Conservation (phyloP, 2,113 vertebrate species). For the Ranitomeya imitator region DNA sequence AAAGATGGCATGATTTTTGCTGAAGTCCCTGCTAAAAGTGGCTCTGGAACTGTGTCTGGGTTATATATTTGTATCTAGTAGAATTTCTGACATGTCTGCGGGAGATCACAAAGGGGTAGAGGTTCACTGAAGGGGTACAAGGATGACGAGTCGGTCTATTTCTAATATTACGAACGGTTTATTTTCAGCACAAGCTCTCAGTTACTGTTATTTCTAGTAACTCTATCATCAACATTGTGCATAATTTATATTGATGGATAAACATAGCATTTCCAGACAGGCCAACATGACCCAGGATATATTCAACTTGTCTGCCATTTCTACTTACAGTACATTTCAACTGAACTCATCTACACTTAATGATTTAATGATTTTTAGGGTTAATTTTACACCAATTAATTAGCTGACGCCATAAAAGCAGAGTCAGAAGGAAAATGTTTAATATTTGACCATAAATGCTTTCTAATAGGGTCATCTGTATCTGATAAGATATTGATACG, state of each 20-base stretch:
- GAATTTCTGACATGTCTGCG: slow-evolving; percentile 45
- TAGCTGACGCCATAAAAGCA: not conserved
- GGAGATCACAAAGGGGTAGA: slow-evolving; percentile 14
- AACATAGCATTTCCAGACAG: slow-evolving; percentile 14
- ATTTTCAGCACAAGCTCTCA: slow-evolving; percentile 7
- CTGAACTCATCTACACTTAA: not conserved
- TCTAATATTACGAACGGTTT: slow-evolving; percentile 7
- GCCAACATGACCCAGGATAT: not conserved
- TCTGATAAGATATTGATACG: not conserved
- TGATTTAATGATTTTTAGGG: not conserved
- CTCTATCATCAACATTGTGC: slow-evolving; percentile 27
- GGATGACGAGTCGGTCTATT: not conserved
- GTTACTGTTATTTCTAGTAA: slow-evolving; percentile 6
- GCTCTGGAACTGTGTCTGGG: slow-evolving; percentile 38
- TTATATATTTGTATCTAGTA: slow-evolving; percentile 52
- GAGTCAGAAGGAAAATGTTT: not conserved
- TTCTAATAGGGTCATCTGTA: not conserved
- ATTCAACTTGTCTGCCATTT: not conserved
- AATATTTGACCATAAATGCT: not conserved
- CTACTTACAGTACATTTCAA: not conserved
- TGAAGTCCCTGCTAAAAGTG: slow-evolving; percentile 5
- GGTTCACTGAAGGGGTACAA: slow-evolving; percentile 37
- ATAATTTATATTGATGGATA: slow-evolving; percentile 21
- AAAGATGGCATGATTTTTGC: not conserved
- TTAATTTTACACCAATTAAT: not conserved